These are phyloP conservation scores for Rhabdomys pumilio DNA, from an alignment of 2,797 vertebrate genomes.

Conservation along the genomic window DNA sequence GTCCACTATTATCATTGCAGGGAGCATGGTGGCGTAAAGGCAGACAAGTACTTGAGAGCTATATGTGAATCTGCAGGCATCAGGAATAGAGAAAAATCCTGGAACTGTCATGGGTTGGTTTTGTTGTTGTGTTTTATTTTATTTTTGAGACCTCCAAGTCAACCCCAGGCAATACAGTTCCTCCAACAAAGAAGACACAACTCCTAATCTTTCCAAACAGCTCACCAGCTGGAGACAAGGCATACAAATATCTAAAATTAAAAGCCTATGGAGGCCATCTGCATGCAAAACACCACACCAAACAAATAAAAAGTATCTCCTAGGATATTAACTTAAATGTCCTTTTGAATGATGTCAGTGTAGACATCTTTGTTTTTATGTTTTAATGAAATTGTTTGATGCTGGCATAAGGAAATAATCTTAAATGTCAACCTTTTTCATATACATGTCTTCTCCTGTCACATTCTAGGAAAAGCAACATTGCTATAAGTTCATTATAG, in stretches of 20 bases:
- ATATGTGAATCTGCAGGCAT: background rate
- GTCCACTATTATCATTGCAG: background rate
- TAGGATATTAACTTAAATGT: conserved; percentile 52
- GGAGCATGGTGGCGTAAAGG: background rate
- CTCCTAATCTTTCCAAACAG: background rate
- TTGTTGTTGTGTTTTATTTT: no score
- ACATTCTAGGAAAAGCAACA: background rate
- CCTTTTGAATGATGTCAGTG: background rate
- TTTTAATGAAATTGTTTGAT: conserved; percentile 15
- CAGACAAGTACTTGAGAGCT: background rate
- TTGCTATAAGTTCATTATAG: conserved; percentile 42
- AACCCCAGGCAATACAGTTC: no score
- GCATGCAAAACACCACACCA: background rate
- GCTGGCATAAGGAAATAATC: background rate
- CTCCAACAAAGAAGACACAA: background rate
- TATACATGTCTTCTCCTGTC: background rate
- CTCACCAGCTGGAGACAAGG: background rate
- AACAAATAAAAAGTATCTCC: background rate
- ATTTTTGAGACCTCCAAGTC: background rate
- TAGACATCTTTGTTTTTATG: background rate
- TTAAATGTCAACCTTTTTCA: background rate
- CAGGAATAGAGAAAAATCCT: background rate
- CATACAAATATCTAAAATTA: background rate
- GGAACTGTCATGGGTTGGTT: no score
- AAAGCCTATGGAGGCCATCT: background rate